These are phyloP conservation scores for Coregonus suidteri DNA, from an alignment of 2,797 vertebrate genomes.

Conservation along the genomic window DNA sequence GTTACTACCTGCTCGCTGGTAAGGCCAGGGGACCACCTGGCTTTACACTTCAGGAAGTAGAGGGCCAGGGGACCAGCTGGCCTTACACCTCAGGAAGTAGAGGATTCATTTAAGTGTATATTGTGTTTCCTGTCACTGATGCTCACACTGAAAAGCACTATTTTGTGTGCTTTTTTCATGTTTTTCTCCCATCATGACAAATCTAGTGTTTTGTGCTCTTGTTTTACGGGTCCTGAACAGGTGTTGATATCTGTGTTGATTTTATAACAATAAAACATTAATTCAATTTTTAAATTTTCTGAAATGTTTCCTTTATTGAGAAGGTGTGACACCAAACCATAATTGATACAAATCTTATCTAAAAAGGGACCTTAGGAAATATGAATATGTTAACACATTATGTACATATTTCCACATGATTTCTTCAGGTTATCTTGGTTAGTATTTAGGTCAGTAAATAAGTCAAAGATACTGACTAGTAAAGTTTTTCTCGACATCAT, in stretches of 20 bases:
- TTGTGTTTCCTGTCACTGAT: neutral
- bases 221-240: neutral
- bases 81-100: neutral
- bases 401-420: neutral
- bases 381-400: neutral
- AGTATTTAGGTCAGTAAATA: neutral
- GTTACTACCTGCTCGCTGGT: too few relatives aligned
- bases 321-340: neutral
- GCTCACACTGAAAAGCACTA: neutral
- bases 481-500: neutral
- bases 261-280: slow-evolving; percentile 3
- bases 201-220: slow-evolving; percentile 58
- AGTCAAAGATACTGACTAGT: neutral
- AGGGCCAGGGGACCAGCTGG: neutral
- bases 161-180: slow-evolving; percentile 37
- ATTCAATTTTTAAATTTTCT: neutral
- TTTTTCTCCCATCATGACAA: neutral
- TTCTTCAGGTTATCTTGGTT: neutral
- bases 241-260: neutral
- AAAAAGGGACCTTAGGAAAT: neutral
- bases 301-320: neutral
- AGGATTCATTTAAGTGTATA: neutral
- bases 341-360: neutral
- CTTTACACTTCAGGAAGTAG: neutral
- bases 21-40: neutral